A percentile compares a stretch with the other conserved stretches of the same genome.
Conservation (phyloP, 2,113 vertebrate species). For the Circaetus cinerascens region DNA sequence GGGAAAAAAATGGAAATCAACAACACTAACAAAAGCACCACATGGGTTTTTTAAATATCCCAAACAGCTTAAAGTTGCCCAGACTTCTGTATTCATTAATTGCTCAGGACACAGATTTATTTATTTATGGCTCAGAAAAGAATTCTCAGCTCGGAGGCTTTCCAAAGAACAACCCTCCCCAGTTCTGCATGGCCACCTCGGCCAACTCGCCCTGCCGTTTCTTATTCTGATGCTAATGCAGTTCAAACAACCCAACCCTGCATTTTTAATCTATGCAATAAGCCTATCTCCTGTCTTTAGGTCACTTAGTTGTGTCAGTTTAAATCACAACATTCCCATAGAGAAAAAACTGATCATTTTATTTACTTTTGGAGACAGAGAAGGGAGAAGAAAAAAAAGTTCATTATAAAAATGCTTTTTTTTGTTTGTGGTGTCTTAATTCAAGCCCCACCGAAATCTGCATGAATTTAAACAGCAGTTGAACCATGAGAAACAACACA, state of each 20-base stretch:
- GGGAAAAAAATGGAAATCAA: not conserved
- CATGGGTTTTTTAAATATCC: not conserved
- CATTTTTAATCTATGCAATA: slow-evolving; percentile 48
- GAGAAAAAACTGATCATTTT: slow-evolving; percentile 20
- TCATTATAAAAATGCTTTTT: not conserved
- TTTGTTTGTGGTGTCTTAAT: not conserved
- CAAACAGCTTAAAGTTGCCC: not conserved
- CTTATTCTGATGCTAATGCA: slow-evolving; percentile 64
- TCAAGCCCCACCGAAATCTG: not conserved
- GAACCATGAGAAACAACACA: not conserved
- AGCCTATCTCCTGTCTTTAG: slow-evolving; percentile 34
- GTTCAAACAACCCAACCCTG: slow-evolving; percentile 54
- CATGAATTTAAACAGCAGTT: not conserved
- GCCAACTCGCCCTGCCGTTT: not conserved
- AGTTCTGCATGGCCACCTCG: slow-evolving; percentile 43
- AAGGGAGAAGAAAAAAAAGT: not conserved
- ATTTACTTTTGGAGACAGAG: not conserved
- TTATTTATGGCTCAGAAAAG: slow-evolving; percentile 28
- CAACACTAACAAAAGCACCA: not conserved
- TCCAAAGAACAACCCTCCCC: slow-evolving; percentile 29
- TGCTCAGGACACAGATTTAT: slow-evolving; percentile 9
- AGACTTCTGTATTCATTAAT: slow-evolving; percentile 4
- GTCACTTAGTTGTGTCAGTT: slow-evolving; percentile 16
- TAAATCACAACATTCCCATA: slow-evolving; percentile 31
- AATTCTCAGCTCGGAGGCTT: not conserved